Conservation (phyloP, 1,140 invertebrate genomes). For the Plodia interpunctella region DNA sequence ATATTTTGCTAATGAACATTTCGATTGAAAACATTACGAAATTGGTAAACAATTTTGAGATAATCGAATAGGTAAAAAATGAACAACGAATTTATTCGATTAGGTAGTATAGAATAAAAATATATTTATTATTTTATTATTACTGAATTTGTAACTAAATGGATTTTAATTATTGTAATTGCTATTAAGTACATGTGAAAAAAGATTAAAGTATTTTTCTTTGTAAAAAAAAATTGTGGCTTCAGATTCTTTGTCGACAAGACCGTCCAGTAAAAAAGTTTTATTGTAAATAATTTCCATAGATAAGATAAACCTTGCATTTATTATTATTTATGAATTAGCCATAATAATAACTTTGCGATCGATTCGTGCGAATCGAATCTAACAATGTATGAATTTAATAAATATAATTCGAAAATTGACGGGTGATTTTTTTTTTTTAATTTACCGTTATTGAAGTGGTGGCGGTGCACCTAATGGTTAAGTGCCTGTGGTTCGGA, state of each 20-base stretch:
- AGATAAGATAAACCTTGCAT: slow-evolving; percentile 4
- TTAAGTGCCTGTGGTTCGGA: no score
- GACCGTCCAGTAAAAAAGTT: background rate
- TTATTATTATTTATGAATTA: slow-evolving; percentile 13
- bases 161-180: no score
- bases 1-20: no score
- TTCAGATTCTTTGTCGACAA: background rate
- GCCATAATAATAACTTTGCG: slow-evolving; percentile 3
- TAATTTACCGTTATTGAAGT: no score
- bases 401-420: background rate
- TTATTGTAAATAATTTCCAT: slow-evolving; percentile 12
- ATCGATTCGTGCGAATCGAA: background rate
- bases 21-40: no score
- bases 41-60: no score
- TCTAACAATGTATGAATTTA: background rate
- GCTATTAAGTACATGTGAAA: no score
- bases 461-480: no score
- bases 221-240: background rate
- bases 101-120: no score
- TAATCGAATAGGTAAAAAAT: no score
- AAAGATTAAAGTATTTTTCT: background rate
- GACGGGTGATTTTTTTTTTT: no score
- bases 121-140: slow-evolving; percentile 11
- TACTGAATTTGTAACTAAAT: background rate
- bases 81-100: background rate